Evolutionary conservation across 2,113 vertebrate genomes (phyloP).

Genomic region (Chiloscyllium plagiosum): DNA sequence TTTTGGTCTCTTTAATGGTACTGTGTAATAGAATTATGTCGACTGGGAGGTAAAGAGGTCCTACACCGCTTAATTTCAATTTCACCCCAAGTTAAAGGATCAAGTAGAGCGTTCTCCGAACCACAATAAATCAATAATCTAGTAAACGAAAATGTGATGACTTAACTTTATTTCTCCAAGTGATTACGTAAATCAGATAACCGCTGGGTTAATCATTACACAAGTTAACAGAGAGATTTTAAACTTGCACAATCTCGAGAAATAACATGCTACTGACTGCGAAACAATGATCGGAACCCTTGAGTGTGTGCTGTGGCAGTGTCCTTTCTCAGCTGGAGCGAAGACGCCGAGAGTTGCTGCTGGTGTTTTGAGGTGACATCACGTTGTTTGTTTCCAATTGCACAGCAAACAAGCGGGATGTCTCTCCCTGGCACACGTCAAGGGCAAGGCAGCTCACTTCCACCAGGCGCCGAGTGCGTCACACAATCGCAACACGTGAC

Average conservation of each 20-base stretch:
- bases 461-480: background rate
- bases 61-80: background rate
- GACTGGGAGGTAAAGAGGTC: background rate
- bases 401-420: background rate
- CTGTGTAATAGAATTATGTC: background rate
- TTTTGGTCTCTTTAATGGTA: background rate
- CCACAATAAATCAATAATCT: background rate
- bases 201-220: background rate
- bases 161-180: background rate
- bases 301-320: background rate
- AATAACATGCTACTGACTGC: background rate
- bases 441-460: background rate
- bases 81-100: background rate
- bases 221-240: background rate
- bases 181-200: background rate
- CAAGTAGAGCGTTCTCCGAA: background rate
- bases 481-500: background rate
- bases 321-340: background rate
- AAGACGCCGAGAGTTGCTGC: background rate
- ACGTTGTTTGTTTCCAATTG: background rate
- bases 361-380: background rate
- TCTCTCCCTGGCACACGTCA: background rate
- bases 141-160: background rate
- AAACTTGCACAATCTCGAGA: background rate
- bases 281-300: background rate